These are phyloP conservation scores for Pyrochroa serraticornis DNA, from an alignment of 2,888 invertebrate species.

Conservation along the genomic window DNA sequence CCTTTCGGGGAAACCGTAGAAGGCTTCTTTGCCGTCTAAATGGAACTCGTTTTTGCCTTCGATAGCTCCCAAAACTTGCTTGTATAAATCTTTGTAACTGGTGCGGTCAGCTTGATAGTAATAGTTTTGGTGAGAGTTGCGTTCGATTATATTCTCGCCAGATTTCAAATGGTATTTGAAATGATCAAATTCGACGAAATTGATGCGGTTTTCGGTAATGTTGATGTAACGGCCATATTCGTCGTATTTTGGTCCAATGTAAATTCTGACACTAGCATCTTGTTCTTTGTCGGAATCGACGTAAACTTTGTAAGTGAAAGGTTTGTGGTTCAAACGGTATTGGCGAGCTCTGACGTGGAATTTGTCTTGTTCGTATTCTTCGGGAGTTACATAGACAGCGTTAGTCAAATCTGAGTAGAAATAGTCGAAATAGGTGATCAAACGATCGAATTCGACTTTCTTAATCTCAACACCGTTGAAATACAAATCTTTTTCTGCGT, in stretches of 20 bases:
- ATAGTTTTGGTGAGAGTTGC: constrained; percentile 71
- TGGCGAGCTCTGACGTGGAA: constrained; percentile 66
- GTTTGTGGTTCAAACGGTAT: constrained; percentile 73
- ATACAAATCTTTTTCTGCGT: constrained; percentile 65
- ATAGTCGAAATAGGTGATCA: constrained; percentile 73
- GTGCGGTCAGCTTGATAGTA: constrained; percentile 69
- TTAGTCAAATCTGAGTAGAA: constrained; percentile 67
- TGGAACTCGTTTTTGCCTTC: constrained; percentile 60
- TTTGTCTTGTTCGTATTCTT: constrained; percentile 58
- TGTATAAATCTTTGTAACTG: constrained; percentile 68
- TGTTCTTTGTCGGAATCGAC: constrained; percentile 65
- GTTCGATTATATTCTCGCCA: constrained; percentile 71
- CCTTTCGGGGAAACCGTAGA: constrained; percentile 74
- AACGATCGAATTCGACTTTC: constrained; percentile 68
- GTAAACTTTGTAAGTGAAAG: constrained; percentile 67
- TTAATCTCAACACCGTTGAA: constrained; percentile 66
- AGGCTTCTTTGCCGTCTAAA: constrained; percentile 61
- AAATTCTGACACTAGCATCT: constrained; percentile 68
- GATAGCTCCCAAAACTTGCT: constrained; percentile 63
- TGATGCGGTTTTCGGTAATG: constrained; percentile 63
- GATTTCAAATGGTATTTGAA: constrained; percentile 65
- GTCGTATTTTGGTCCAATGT: constrained; percentile 74
- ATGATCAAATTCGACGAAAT: constrained; percentile 67
- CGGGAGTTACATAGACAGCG: constrained; percentile 59
- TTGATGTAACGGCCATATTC: constrained; percentile 61